These are phyloP conservation scores for Plotosus lineatus DNA, from an alignment of 2,113 vertebrate species.

Conservation along the genomic window DNA sequence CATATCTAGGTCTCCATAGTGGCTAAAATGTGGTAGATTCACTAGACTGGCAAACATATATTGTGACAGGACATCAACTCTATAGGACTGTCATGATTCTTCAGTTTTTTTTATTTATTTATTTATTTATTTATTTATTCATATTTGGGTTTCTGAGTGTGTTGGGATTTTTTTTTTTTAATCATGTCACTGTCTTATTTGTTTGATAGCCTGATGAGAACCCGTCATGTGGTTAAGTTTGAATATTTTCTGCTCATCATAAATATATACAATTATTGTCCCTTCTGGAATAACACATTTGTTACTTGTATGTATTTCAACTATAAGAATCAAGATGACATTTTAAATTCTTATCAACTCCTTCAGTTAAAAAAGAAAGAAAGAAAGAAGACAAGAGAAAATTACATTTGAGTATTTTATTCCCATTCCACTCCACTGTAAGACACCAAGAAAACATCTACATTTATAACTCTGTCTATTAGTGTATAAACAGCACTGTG, in stretches of 20 bases:
- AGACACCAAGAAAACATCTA: not conserved
- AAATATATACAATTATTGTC: not conserved
- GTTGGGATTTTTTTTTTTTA: too few species aligned
- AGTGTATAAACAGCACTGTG: not conserved
- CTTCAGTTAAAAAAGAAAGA: not conserved
- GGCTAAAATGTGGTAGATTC: constrained; percentile 22
- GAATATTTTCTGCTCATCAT: not conserved
- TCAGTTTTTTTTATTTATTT: not conserved
- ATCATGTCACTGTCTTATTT: too few species aligned
- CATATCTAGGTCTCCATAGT: constrained; percentile 49
- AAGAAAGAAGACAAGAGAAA: too few species aligned
- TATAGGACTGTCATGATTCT: not conserved
- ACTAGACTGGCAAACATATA: constrained; percentile 11
- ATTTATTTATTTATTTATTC: too few species aligned
- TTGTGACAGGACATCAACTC: constrained; percentile 15
- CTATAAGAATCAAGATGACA: not conserved
- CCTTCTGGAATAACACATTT: not conserved
- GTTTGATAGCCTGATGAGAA: too few species aligned
- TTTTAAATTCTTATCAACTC: not conserved
- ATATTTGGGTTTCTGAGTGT: too few species aligned
- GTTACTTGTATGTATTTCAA: not conserved
- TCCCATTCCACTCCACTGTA: not conserved
- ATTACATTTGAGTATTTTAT: not conserved
- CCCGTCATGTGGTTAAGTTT: not conserved
- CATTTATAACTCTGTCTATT: not conserved